Conservation (phyloP, 2,888 invertebrate species). For the Boloria selene region DNA sequence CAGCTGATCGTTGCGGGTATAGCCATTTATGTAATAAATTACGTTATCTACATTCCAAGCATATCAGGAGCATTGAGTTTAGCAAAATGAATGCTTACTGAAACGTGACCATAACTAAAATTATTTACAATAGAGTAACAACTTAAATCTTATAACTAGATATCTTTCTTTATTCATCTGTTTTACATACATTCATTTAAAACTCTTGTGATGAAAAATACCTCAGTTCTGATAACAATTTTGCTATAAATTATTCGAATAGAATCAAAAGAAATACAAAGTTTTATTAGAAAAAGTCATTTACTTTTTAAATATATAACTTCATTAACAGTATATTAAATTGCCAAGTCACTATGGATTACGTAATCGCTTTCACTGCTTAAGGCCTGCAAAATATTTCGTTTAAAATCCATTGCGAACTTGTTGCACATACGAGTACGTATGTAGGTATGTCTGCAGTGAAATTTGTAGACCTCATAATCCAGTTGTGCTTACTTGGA, state of each 20-base stretch:
- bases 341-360: slow-evolving; percentile 35
- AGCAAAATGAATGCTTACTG: slow-evolving; percentile 2
- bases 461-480: slow-evolving; percentile 39
- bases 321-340: slow-evolving; percentile 31
- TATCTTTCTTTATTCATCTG: no score
- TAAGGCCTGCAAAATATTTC: slow-evolving; percentile 53
- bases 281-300: neutral
- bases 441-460: slow-evolving; percentile 44
- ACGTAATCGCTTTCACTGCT: slow-evolving; percentile 63
- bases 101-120: neutral
- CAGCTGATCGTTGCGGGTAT: neutral
- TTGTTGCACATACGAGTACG: slow-evolving; percentile 42
- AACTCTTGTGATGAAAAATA: no score
- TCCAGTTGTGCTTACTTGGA: slow-evolving; percentile 34
- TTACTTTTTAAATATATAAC: neutral
- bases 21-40: slow-evolving; percentile 18
- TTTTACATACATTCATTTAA: no score
- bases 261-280: no score
- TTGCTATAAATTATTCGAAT: no score
- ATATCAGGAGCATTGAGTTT: neutral
- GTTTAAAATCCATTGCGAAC: slow-evolving; percentile 44
- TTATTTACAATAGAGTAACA: no score
- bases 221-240: no score
- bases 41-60: slow-evolving; percentile 7
- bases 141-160: no score